Evolutionary conservation across 2,888 invertebrate genomes (phyloP).

Genomic region (Entomobrya multifasciata): DNA sequence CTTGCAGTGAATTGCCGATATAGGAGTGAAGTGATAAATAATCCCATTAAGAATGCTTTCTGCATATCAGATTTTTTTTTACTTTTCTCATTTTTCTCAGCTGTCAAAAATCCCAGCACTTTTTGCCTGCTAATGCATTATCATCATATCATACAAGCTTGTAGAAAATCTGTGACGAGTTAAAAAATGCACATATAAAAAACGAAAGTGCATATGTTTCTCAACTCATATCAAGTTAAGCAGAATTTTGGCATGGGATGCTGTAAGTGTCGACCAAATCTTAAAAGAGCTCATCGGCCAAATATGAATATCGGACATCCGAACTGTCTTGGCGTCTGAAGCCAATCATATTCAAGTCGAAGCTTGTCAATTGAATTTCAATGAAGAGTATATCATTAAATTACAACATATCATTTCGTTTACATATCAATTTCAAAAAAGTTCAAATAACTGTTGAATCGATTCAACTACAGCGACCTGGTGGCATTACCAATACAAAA

Average conservation of each 20-base stretch:
- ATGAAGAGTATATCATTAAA: no score
- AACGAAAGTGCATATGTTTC: neutral
- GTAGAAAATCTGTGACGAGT: neutral
- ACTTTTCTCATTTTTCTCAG: neutral
- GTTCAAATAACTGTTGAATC: neutral
- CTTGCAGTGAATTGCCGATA: neutral
- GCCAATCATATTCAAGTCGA: no score
- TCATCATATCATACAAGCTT: neutral
- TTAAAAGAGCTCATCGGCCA: no score
- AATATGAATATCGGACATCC: no score
- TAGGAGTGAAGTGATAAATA: slow-evolving; percentile 1
- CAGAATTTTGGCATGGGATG: neutral
- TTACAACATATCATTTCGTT: no score
- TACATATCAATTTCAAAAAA: neutral
- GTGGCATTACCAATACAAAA: no score
- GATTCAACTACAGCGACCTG: no score
- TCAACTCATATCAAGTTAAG: neutral
- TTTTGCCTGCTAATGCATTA: slow-evolving; percentile 2
- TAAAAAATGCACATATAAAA: neutral
- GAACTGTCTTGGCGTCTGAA: no score
- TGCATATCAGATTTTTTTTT: slow-evolving; percentile 30
- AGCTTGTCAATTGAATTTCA: no score
- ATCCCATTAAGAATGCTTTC: slow-evolving; percentile 17
- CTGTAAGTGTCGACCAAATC: no score
- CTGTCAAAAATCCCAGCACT: neutral